Evolutionary conservation across 2,888 invertebrate genomes (phyloP).

Genomic region (Orchesella flavescens): DNA sequence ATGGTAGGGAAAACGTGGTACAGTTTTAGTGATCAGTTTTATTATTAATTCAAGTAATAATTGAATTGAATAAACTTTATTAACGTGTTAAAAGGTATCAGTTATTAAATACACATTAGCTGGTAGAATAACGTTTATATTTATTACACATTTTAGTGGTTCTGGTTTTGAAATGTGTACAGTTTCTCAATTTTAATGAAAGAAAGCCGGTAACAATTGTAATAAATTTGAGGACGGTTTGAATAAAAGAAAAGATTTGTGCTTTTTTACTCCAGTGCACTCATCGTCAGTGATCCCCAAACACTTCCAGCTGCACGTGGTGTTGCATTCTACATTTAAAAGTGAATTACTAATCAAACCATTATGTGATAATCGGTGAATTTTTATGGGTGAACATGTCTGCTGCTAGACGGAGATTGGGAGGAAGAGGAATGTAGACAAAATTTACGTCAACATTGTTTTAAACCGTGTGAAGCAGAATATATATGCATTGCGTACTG

Average conservation of each 20-base stretch:
- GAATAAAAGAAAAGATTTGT: slow-evolving; percentile 40
- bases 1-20: too few species aligned
- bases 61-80: too few species aligned
- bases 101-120: too few species aligned
- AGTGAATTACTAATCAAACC: slow-evolving; percentile 42
- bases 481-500: slow-evolving; percentile 5
- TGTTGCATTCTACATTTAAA: slow-evolving; percentile 21
- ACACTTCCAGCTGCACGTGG: slow-evolving; percentile 35
- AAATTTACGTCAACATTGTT: not conserved
- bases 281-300: too few species aligned
- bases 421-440: not conserved
- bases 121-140: too few species aligned
- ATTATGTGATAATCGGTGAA: slow-evolving; percentile 50
- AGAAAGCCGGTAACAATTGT: slow-evolving; percentile 50
- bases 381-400: slow-evolving; percentile 42
- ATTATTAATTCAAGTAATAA: too few species aligned
- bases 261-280: too few species aligned
- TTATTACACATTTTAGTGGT: too few species aligned
- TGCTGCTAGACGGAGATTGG: slow-evolving; percentile 1
- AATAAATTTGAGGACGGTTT: slow-evolving; percentile 49
- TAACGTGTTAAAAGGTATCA: too few species aligned
- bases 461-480: not conserved
- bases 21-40: too few species aligned
- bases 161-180: too few species aligned
- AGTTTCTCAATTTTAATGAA: not conserved